Evolutionary conservation across 64 coral and sea anemone species (phyloP).

Genomic region (Montipora sp.): DNA sequence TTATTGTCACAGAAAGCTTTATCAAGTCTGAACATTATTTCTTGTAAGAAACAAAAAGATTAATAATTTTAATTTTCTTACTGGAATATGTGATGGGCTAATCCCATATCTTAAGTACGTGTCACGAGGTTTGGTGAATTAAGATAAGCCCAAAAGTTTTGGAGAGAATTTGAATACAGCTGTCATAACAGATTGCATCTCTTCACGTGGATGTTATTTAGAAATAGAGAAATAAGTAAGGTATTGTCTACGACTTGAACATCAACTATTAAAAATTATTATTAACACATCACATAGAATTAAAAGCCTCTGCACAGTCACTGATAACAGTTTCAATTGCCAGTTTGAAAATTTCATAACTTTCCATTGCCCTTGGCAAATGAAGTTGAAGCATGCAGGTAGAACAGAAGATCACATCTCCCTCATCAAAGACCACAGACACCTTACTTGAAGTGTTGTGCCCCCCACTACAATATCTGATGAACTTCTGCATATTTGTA

Average conservation of each 20-base stretch:
- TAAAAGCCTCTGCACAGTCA: conserved; percentile 10
- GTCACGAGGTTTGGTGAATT: too few species aligned
- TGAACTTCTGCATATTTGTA: conserved; percentile 4
- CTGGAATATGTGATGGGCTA: too few species aligned
- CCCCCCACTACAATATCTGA: conserved; percentile 5
- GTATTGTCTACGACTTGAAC: background rate
- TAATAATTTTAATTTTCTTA: too few species aligned
- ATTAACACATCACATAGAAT: conserved; percentile 16
- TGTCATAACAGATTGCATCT: background rate
- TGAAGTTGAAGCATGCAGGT: conserved; percentile 49
- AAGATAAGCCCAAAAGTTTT: background rate
- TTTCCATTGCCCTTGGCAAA: conserved; percentile 36
- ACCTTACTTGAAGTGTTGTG: conserved; percentile 6
- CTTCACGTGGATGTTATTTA: conserved; percentile 6
- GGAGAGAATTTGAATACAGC: background rate
- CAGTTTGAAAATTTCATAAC: conserved; percentile 43
- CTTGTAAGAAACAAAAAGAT: too few species aligned
- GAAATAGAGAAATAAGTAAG: background rate
- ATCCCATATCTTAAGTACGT: too few species aligned
- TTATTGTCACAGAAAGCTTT: too few species aligned
- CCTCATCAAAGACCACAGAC: conserved; percentile 6
- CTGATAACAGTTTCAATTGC: conserved; percentile 14
- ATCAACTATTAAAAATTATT: conserved; percentile 27
- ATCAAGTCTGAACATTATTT: too few species aligned
- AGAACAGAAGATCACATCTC: conserved; percentile 17